These are phyloP conservation scores for Subacronicta megacephala DNA, from an alignment of 2,888 invertebrate species.

Conservation along the genomic window DNA sequence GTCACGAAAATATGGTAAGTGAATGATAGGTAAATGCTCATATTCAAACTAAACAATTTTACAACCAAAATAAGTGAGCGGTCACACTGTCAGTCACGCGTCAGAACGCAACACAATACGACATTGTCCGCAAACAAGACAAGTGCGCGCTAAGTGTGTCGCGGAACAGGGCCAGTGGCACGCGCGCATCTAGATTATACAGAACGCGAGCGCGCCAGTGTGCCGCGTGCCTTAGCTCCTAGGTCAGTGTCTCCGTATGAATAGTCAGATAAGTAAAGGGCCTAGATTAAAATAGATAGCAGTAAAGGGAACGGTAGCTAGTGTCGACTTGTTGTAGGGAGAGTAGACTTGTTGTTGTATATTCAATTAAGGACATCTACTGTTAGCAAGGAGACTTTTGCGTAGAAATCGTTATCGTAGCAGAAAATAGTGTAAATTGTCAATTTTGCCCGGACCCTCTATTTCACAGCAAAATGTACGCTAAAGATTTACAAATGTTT, in stretches of 20 bases:
- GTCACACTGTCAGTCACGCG: slow-evolving; percentile 21
- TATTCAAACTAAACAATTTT: not conserved
- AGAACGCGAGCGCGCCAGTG: slow-evolving; percentile 27
- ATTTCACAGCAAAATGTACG: no score
- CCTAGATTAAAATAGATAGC: slow-evolving; percentile 14
- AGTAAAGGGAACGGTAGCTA: slow-evolving; percentile 4
- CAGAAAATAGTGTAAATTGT: no score
- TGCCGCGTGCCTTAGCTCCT: slow-evolving; percentile 25
- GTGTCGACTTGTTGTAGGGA: not conserved
- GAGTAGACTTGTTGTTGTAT: no score
- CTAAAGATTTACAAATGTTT: no score
- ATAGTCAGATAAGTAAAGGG: slow-evolving; percentile 8
- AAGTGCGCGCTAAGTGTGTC: slow-evolving; percentile 33
- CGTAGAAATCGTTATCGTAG: no score
- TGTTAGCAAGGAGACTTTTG: no score
- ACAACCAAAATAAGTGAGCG: slow-evolving; percentile 23
- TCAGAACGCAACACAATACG: slow-evolving; percentile 14
- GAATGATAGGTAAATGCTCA: not conserved
- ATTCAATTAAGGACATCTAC: no score
- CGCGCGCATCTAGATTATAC: slow-evolving; percentile 32
- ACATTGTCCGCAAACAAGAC: slow-evolving; percentile 27
- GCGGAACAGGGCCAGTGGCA: slow-evolving; percentile 36
- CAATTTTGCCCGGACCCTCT: no score
- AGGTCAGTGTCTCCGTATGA: slow-evolving; percentile 8
- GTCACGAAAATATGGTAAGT: no score